These are phyloP conservation scores for Clostera curtula DNA, from an alignment of 2,888 invertebrate species.

Conservation along the genomic window DNA sequence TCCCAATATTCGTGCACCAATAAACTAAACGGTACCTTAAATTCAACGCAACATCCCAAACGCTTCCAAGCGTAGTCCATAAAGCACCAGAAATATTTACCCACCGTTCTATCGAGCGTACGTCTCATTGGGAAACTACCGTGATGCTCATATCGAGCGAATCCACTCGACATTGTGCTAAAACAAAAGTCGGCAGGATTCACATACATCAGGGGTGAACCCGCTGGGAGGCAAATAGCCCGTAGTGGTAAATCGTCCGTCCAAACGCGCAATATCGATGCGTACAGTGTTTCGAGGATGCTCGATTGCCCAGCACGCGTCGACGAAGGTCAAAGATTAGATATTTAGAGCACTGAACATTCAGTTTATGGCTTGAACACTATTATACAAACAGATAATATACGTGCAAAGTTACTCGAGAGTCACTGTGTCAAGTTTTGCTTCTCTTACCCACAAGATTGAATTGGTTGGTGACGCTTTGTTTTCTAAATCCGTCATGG, in stretches of 20 bases:
- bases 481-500: too few species aligned
- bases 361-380: conserved; percentile 14
- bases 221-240: conserved; percentile 62
- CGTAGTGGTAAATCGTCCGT: conserved; percentile 68
- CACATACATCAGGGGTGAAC: conserved; percentile 31
- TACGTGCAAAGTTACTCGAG: too few species aligned
- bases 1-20: too few species aligned
- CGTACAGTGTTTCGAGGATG: conserved; percentile 49
- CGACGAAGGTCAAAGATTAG: conserved; percentile 28
- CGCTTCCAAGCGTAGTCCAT: too few species aligned
- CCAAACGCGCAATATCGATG: conserved; percentile 58
- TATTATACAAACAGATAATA: too few species aligned
- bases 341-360: conserved; percentile 10
- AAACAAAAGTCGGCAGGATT: conserved; percentile 37
- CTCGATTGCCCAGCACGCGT: conserved; percentile 52
- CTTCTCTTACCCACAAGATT: too few species aligned
- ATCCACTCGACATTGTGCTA: conserved; percentile 24
- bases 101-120: conserved; percentile 17
- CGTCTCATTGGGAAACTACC: conserved; percentile 23
- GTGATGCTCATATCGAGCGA: conserved; percentile 28
- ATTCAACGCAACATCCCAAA: too few species aligned
- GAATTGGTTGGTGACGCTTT: too few species aligned
- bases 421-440: too few species aligned
- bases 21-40: too few species aligned
- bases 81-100: conserved; percentile 20